Conservation (phyloP, 2,113 vertebrate genomes). For the Aythya baeri region DNA sequence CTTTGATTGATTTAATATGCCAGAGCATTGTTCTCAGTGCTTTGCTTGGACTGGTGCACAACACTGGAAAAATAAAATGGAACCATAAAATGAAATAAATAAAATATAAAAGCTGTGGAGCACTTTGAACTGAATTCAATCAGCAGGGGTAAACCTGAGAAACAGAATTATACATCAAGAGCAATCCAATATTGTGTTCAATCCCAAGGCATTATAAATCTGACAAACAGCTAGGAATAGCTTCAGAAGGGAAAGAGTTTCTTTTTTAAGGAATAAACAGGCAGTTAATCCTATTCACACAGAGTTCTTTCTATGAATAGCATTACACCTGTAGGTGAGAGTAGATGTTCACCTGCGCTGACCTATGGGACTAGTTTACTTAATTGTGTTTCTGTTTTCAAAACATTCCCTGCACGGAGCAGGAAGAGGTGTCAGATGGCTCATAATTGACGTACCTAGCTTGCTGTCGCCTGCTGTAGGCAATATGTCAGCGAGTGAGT, state of each 20-base stretch:
- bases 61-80: slow-evolving; percentile 32
- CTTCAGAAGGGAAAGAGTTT: neutral
- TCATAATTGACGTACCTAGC: neutral
- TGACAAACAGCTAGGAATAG: neutral
- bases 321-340: neutral
- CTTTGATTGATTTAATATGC: slow-evolving; percentile 37
- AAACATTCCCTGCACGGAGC: neutral
- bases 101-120: slow-evolving; percentile 40
- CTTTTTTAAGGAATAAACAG: neutral
- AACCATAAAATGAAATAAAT: slow-evolving; percentile 43
- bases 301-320: neutral
- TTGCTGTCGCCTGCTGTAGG: neutral
- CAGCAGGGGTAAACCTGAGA: neutral
- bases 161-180: slow-evolving; percentile 55
- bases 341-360: neutral
- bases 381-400: neutral
- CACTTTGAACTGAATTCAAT: neutral
- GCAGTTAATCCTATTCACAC: neutral
- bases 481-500: neutral
- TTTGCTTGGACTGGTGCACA: neutral
- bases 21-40: slow-evolving; percentile 13
- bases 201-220: neutral
- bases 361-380: neutral
- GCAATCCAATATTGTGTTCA: slow-evolving; percentile 18
- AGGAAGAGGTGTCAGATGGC: neutral